Evolutionary conservation across 1,140 invertebrate genomes (phyloP).

Genomic region (Plectus sambesii): DNA sequence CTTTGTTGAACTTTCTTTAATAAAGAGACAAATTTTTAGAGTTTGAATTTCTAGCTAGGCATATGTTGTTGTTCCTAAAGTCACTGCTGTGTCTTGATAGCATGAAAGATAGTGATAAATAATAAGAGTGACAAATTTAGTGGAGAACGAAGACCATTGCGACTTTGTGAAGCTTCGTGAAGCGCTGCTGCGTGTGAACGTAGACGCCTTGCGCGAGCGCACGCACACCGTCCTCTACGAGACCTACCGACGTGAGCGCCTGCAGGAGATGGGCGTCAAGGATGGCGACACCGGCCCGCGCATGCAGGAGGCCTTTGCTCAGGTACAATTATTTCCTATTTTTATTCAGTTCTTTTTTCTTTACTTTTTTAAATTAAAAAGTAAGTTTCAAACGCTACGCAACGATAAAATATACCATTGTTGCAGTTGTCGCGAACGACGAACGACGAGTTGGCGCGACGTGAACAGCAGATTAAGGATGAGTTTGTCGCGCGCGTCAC

Average conservation of each 20-base stretch:
- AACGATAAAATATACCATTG: too few relatives aligned
- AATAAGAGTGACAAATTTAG: conserved; percentile 52
- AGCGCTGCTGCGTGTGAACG: conserved; percentile 95
- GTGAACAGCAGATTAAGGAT: too few relatives aligned
- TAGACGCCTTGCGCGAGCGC: conserved; percentile 96
- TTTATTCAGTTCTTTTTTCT: too few relatives aligned
- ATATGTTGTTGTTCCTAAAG: conserved; percentile 10
- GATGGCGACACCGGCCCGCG: conserved; percentile 43
- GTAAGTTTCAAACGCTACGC: too few relatives aligned
- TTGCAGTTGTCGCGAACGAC: too few relatives aligned
- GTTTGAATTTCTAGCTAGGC: background rate
- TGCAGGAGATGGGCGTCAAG: conserved; percentile 59
- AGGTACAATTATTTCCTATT: conserved; percentile 14
- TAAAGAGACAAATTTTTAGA: conserved; percentile 7
- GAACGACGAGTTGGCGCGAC: too few relatives aligned
- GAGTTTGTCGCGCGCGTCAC: too few relatives aligned
- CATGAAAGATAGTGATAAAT: background rate
- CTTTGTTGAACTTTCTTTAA: background rate
- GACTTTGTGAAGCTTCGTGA: conserved; percentile 97
- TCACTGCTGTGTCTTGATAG: conserved; percentile 28
- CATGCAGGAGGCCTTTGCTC: conserved; percentile 31
- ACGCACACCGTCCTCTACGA: conserved; percentile 93
- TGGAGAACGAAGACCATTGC: conserved; percentile 97
- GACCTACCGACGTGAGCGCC: conserved; percentile 79
- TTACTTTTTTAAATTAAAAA: background rate